These are phyloP conservation scores for Hoplodrina ambigua DNA, from an alignment of 2,888 invertebrate species.

Conservation along the genomic window DNA sequence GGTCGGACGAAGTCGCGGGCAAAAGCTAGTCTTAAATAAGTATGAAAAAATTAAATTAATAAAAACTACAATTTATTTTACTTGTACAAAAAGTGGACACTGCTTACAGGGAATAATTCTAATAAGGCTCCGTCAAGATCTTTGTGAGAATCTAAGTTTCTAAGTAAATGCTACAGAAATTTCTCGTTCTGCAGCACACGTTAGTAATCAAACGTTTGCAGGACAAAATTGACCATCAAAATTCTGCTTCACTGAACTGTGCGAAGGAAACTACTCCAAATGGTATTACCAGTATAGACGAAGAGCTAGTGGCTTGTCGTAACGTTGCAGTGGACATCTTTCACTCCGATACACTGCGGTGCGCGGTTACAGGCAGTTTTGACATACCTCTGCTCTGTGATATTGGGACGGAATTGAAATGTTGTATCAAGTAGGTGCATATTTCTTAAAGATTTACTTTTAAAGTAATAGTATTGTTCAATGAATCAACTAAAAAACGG, in stretches of 20 bases:
- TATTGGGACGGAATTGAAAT: constrained; percentile 31
- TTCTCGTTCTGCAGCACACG: neutral
- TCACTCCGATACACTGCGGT: constrained; percentile 47
- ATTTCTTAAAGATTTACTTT: neutral
- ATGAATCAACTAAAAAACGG: too few relatives aligned
- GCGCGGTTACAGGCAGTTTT: constrained; percentile 36
- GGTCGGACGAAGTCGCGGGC: too few relatives aligned
- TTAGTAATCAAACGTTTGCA: neutral
- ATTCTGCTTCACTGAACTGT: constrained; percentile 8
- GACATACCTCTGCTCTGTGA: constrained; percentile 33
- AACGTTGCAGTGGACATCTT: constrained; percentile 39
- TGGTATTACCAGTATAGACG: constrained; percentile 16
- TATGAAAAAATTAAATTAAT: too few relatives aligned
- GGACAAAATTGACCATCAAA: neutral
- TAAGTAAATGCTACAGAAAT: neutral
- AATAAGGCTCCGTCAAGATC: too few relatives aligned
- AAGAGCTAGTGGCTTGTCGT: constrained; percentile 36
- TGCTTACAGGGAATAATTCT: neutral
- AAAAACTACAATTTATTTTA: too few relatives aligned
- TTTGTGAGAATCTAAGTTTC: neutral
- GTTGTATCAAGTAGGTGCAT: neutral
- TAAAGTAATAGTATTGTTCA: too few relatives aligned
- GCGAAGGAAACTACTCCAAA: neutral
- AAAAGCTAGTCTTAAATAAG: too few relatives aligned
- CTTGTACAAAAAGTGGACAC: neutral